Evolutionary conservation across 2,797 vertebrate genomes (phyloP).

Genomic region (Margarornis squamiger): DNA sequence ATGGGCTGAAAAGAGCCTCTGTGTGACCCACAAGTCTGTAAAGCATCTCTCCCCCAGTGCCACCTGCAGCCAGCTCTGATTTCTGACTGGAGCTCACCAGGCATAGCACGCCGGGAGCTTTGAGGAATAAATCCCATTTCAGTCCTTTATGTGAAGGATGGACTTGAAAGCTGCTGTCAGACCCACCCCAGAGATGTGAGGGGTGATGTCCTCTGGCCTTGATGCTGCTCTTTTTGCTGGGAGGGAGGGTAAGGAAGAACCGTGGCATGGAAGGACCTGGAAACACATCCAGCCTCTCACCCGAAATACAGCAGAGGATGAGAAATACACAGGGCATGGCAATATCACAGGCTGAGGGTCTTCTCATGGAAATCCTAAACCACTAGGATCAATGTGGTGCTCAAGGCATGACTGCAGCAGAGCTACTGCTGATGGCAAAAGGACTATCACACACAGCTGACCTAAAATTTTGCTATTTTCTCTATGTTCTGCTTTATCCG

Average conservation of each 20-base stretch:
- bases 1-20: not conserved
- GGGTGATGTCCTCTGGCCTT: not conserved
- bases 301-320: not conserved
- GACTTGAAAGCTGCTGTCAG: not conserved
- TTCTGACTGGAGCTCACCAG: not conserved
- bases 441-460: not conserved
- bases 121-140: not conserved
- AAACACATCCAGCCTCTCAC: not conserved
- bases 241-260: not conserved
- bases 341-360: not conserved
- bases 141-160: not conserved
- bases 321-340: not conserved
- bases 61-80: not conserved
- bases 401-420: not conserved
- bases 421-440: not conserved
- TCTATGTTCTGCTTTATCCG: accelerated
- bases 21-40: not conserved
- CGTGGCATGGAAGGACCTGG: accelerated
- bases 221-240: not conserved
- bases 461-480: not conserved
- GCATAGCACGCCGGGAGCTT: not conserved
- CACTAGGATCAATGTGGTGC: accelerated
- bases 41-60: not conserved
- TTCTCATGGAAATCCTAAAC: not conserved
- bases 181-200: not conserved